Evolutionary conservation across 1,140 invertebrate species (phyloP), one percentile per base, ranked within the genome.

Genomic region (Ceratitis capitata): DNA sequence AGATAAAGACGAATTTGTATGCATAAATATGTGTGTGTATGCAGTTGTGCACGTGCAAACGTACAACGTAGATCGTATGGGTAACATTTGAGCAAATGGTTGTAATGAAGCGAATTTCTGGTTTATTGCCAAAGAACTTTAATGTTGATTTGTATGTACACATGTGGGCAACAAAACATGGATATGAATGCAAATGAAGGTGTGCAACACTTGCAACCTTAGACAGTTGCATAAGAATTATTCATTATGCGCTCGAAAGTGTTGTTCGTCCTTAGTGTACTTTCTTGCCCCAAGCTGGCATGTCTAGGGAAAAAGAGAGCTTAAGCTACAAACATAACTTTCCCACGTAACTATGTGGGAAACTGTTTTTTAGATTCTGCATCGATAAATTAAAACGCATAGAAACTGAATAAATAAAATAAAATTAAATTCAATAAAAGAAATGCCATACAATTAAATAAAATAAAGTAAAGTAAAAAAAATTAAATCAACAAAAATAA

Each of bases 41-140:
- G n/a, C 51, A n/a, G 9, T 56, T 19, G 3, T 6, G 45, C 45
- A 47, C 12, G 51, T n/a, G n/a, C n/a, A n/a, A n/a, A n/a, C 51
- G 61, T 69, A 69, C 61, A 35, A 69, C 61, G n/a, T n/a, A 69
- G 61, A 32, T 69, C 61, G 61, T 35, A 69, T 69, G 32, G 29
- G 61, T 39, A n/a, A 69, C 61, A 69, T 69, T 29, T 16, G 7
- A 32, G 29, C 61, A 5, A 69, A 16, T 29, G 32, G 29, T 69
- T 69, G 61, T 39, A 69, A 69, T 69, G 61, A 69, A 69, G 61
- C 61, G n/a, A 69, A 69, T 69, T 35, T n/a, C 32, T 39, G 61
- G 61, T 16, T 35, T 19, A 10, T 69, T 35, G 61, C 26, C 61
- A 29, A 39, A 32, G 23, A 19, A 19, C 32, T 35, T 69, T 35